A percentile compares a stretch with the other conserved stretches of the same genome.
Evolutionary conservation across 2,888 invertebrate species (phyloP).

Genomic region (Orthosia gothica): DNA sequence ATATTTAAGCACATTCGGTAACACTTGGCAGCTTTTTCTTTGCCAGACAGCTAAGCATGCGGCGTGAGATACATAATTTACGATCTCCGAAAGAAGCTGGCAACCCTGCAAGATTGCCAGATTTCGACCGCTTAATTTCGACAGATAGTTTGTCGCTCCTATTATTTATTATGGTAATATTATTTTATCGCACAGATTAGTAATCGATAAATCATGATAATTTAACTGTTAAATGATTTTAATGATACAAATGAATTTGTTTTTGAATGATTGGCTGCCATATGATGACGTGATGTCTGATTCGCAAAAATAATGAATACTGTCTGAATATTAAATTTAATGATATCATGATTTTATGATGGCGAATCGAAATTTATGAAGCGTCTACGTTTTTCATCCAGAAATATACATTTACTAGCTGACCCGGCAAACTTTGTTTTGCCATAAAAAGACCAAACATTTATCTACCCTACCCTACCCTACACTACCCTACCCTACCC

Average conservation of each 20-base stretch:
- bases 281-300: constrained; percentile 27
- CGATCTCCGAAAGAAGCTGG: constrained; percentile 56
- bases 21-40: constrained; percentile 61
- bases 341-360: neutral
- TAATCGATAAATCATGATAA: constrained; percentile 71
- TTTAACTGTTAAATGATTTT: constrained; percentile 61
- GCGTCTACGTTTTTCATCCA: neutral
- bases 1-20: constrained; percentile 58
- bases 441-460: no score
- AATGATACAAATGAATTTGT: constrained; percentile 54
- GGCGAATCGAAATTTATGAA: neutral
- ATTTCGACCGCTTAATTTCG: constrained; percentile 73
- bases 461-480: no score
- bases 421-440: no score
- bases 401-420: no score
- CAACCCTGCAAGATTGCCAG: constrained; percentile 64
- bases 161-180: constrained; percentile 66
- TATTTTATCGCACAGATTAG: constrained; percentile 66
- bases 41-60: constrained; percentile 61
- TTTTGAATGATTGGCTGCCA: constrained; percentile 49
- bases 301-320: constrained; percentile 10
- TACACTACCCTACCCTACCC: no score
- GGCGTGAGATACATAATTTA: constrained; percentile 63
- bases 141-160: constrained; percentile 69
- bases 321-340: no score